A percentile compares a stretch with the other conserved stretches of the same genome.
Evolutionary conservation across 2,113 vertebrate genomes (phyloP).

Genomic region (Podarcis muralis): DNA sequence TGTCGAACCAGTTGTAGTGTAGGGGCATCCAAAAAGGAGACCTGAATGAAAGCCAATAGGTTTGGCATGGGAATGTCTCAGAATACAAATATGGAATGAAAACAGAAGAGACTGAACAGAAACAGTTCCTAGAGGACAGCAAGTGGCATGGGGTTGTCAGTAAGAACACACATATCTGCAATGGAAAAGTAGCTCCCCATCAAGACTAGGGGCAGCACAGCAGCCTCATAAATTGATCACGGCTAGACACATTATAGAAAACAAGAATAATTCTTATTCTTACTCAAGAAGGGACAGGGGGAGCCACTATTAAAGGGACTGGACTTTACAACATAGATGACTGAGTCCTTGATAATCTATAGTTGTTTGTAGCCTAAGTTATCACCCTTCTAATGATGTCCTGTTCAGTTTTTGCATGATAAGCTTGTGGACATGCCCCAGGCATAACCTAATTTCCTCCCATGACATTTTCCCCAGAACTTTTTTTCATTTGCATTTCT

Average conservation of each 20-base stretch:
- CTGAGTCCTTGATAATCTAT: neutral
- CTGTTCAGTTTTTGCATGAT: slow-evolving; percentile 7
- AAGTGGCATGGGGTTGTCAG: neutral
- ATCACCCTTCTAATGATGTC: neutral
- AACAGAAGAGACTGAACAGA: neutral
- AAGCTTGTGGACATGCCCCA: neutral
- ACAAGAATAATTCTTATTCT: neutral
- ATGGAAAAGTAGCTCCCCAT: neutral
- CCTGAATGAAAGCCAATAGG: neutral
- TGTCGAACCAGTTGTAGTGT: neutral
- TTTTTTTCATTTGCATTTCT: neutral
- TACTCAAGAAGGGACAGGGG: neutral
- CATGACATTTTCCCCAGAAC: neutral
- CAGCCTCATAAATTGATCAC: neutral
- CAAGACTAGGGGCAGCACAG: neutral
- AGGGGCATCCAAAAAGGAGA: neutral
- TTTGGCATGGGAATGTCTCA: neutral
- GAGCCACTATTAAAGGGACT: neutral
- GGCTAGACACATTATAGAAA: neutral
- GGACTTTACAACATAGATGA: neutral
- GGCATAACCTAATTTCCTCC: neutral
- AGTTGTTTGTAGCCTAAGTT: neutral
- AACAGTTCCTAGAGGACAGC: neutral
- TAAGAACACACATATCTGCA: neutral
- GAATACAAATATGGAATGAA: neutral